Evolutionary conservation across 2,797 vertebrate genomes (phyloP).

Genomic region (Danio tinwini): DNA sequence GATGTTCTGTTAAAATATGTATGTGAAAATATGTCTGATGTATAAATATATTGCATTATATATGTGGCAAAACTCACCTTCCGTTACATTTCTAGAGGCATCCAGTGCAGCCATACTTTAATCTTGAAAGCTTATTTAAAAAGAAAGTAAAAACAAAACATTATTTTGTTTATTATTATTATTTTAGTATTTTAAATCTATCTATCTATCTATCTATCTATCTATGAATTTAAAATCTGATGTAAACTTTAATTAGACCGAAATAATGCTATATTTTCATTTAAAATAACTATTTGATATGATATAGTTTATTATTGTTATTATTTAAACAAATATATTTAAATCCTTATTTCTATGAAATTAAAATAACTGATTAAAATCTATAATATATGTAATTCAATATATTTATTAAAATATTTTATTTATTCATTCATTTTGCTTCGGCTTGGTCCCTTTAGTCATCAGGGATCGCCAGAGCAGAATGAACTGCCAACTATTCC

Average conservation of each 20-base stretch:
- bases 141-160: not conserved
- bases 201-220: too few species aligned
- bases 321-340: not conserved
- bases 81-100: conserved; percentile 52
- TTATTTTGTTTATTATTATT: too few species aligned
- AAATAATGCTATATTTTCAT: not conserved
- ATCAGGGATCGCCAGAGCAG: too few species aligned
- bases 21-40: not conserved
- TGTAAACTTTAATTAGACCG: not conserved
- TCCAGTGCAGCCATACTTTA: conserved; percentile 56
- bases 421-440: too few species aligned
- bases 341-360: too few species aligned
- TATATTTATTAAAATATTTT: too few species aligned
- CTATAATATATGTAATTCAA: too few species aligned
- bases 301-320: not conserved
- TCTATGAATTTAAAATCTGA: too few species aligned
- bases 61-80: conserved; percentile 64
- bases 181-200: too few species aligned
- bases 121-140: not conserved
- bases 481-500: too few species aligned
- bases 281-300: not conserved
- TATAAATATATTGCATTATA: not conserved
- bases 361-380: too few species aligned
- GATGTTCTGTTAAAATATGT: not conserved
- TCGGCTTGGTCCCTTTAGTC: too few species aligned